phyloP scores from a whole-genome alignment of 2,888 invertebrate species.

The Mimachlamys varia region DNA sequence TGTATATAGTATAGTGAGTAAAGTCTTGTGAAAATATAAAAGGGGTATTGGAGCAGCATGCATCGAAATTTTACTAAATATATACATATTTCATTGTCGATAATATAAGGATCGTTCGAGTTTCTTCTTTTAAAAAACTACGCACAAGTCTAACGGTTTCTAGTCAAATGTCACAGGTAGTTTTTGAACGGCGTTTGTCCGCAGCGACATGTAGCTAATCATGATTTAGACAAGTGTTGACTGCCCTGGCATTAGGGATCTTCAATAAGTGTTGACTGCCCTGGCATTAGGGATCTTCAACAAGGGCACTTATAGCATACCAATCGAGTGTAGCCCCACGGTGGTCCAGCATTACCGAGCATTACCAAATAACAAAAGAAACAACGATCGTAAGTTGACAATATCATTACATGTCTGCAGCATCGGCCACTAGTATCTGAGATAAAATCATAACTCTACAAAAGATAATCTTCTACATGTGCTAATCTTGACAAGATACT shows the following conservation, averaged over 20 bases:
- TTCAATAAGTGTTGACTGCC: neutral
- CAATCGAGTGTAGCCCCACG: neutral
- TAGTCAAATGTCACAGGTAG: too few species aligned
- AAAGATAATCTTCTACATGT: neutral
- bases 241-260: neutral
- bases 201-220: too few species aligned
- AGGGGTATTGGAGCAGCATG: too few species aligned
- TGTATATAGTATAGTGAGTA: too few species aligned
- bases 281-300: neutral
- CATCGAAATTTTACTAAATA: too few species aligned
- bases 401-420: slow-evolving; percentile 2
- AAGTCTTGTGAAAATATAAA: too few species aligned
- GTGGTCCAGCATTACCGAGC: neutral
- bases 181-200: too few species aligned
- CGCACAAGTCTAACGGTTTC: too few species aligned
- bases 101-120: too few species aligned
- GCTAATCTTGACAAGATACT: neutral
- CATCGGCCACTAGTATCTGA: neutral
- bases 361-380: neutral
- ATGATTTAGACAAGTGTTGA: too few species aligned
- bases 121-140: too few species aligned
- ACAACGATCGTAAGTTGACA: neutral
- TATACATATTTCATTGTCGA: too few species aligned
- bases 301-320: neutral
- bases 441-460: slow-evolving; percentile 20